Evolutionary conservation across 1,140 invertebrate genomes (phyloP).

Genomic region (Drosophila parabipectinata): DNA sequence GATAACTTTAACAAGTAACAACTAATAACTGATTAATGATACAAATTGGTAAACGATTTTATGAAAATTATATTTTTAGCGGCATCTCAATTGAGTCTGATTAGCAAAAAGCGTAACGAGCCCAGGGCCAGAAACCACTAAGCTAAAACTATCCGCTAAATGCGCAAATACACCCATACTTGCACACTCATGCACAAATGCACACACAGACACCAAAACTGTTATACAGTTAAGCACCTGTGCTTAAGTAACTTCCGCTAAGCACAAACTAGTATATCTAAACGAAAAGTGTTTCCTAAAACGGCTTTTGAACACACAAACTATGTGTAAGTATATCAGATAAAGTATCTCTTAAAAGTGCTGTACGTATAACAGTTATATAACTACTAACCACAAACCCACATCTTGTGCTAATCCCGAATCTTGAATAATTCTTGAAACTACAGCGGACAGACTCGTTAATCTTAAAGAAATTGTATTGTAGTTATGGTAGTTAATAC

Average conservation of each 20-base stretch:
- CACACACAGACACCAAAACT: conserved; percentile 42
- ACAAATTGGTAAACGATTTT: conserved; percentile 46
- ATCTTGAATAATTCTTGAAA: not conserved
- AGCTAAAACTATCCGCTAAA: conserved; percentile 41
- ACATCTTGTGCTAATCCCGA: conserved; percentile 26
- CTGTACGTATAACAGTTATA: not conserved
- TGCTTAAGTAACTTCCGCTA: conserved; percentile 34
- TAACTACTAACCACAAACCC: conserved; percentile 19
- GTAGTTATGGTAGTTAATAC: conserved; percentile 22
- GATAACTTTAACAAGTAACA: conserved; percentile 5
- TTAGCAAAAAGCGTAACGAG: conserved; percentile 44
- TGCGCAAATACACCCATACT: conserved; percentile 21
- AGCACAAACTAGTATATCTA: conserved; percentile 22
- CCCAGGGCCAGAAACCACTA: conserved; percentile 30
- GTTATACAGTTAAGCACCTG: conserved; percentile 47
- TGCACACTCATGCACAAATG: conserved; percentile 15
- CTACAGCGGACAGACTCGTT: conserved; percentile 12
- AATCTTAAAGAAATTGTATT: conserved; percentile 45
- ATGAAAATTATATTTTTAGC: conserved; percentile 64
- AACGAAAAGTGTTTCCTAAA: conserved; percentile 15
- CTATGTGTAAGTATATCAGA: conserved; percentile 39
- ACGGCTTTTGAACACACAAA: conserved; percentile 38
- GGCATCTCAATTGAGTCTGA: conserved; percentile 67
- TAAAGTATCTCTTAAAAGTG: conserved; percentile 7
- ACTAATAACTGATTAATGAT: conserved; percentile 14